Conservation (phyloP, 2,113 vertebrate species). For the Paedocypris sp. region DNA sequence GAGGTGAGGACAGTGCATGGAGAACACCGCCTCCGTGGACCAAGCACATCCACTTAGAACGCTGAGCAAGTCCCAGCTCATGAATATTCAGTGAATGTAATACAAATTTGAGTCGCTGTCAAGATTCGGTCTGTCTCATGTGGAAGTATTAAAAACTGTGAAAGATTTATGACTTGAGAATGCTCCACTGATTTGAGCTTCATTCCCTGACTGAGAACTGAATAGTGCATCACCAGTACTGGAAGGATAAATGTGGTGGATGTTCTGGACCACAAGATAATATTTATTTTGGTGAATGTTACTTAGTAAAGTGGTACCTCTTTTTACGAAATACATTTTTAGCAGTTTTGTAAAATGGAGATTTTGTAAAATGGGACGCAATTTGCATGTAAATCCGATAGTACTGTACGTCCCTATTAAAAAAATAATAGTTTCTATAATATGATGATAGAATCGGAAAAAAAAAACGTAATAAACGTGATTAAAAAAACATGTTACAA, state of each 20-base stretch:
- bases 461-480: no score
- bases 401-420: no score
- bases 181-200: constrained; percentile 39
- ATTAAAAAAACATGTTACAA: no score
- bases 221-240: constrained; percentile 30
- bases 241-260: background rate
- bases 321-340: no score
- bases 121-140: constrained; percentile 50
- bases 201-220: constrained; percentile 53
- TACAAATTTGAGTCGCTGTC: constrained; percentile 53
- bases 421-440: no score
- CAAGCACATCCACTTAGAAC: constrained; percentile 37
- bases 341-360: no score
- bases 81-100: constrained; percentile 59
- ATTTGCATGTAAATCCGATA: no score
- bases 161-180: constrained; percentile 57
- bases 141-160: constrained; percentile 57
- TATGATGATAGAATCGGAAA: no score
- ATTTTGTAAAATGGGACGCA: no score
- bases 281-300: no score
- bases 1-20: background rate
- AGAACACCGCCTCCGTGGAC: constrained; percentile 14
- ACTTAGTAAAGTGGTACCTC: no score
- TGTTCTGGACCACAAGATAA: no score
- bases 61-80: constrained; percentile 27